Evolutionary conservation across 2,888 invertebrate species (phyloP).

Genomic region (Lymantria monacha): DNA sequence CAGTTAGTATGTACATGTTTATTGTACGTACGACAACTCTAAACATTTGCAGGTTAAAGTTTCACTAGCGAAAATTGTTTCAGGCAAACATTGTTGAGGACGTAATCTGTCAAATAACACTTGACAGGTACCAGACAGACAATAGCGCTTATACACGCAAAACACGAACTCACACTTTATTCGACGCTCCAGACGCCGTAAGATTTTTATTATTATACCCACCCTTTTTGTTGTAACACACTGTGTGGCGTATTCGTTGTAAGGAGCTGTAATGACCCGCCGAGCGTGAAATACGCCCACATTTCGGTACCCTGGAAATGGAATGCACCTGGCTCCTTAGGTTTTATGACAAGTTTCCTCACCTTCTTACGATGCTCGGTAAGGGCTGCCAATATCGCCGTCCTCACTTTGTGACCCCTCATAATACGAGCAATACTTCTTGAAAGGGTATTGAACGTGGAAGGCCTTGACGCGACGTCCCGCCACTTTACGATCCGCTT

Average conservation of each 20-base stretch:
- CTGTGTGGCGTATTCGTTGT: slow-evolving; percentile 53
- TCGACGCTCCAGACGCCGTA: slow-evolving; percentile 54
- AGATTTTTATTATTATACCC: slow-evolving; percentile 77
- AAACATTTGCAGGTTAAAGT: background rate
- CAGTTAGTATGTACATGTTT: too few species aligned
- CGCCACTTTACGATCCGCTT: slow-evolving; percentile 67
- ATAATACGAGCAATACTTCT: slow-evolving; percentile 78
- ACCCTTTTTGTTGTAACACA: slow-evolving; percentile 66
- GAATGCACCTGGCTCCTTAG: slow-evolving; percentile 81
- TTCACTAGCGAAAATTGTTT: background rate
- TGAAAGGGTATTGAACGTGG: slow-evolving; percentile 75
- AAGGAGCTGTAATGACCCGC: slow-evolving; percentile 69
- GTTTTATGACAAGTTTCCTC: slow-evolving; percentile 80
- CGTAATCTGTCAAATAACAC: slow-evolving; percentile 27
- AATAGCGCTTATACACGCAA: slow-evolving; percentile 39
- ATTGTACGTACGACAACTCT: too few species aligned
- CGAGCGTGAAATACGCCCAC: slow-evolving; percentile 77
- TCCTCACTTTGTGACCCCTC: slow-evolving; percentile 80
- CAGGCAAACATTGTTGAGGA: slow-evolving; percentile 6
- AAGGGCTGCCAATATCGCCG: slow-evolving; percentile 77
- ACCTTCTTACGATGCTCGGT: slow-evolving; percentile 72
- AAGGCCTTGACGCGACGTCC: slow-evolving; percentile 50
- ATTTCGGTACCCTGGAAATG: slow-evolving; percentile 76
- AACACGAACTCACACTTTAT: slow-evolving; percentile 54
- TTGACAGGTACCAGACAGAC: slow-evolving; percentile 32